Conservation (phyloP, 1,140 invertebrate species). For the Contarinia nasturtii region DNA sequence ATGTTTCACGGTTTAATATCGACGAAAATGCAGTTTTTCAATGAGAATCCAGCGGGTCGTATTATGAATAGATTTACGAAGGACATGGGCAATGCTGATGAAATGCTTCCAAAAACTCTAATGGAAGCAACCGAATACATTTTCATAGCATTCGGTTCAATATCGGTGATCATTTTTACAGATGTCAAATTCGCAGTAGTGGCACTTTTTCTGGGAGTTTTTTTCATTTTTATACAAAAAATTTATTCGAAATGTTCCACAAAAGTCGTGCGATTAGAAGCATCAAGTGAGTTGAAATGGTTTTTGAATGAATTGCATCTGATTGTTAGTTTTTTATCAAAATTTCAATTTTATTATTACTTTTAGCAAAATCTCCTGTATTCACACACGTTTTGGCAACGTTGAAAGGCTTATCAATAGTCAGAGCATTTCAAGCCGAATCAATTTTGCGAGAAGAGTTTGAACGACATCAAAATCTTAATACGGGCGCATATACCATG, state of each 20-base stretch:
- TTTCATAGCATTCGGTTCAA: constrained; percentile 36
- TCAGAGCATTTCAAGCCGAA: constrained; percentile 43
- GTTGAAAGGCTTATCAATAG: constrained; percentile 51
- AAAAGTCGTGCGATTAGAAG: constrained; percentile 71
- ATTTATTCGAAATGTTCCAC: constrained; percentile 68
- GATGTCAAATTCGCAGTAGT: constrained; percentile 55
- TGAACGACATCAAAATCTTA: constrained; percentile 38
- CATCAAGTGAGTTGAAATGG: constrained; percentile 41
- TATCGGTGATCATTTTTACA: constrained; percentile 48
- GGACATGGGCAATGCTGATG: constrained; percentile 67
- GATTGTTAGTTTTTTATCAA: too few species aligned
- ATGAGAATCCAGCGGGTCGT: constrained; percentile 51
- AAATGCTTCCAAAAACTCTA: constrained; percentile 67
- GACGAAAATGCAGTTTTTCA: constrained; percentile 58
- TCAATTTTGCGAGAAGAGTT: constrained; percentile 44
- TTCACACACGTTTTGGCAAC: constrained; percentile 59
- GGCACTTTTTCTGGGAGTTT: constrained; percentile 37
- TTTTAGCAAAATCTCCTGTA: constrained; percentile 38
- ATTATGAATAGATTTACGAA: constrained; percentile 61
- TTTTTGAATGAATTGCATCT: too few species aligned
- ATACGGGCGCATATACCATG: constrained; percentile 53
- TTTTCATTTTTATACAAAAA: constrained; percentile 56
- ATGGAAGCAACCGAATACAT: constrained; percentile 35
- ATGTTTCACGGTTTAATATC: constrained; percentile 3
- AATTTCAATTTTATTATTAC: constrained; percentile 1